Percentiles rank a stretch among this genome's conserved stretches.
Conservation (phyloP, 2,888 invertebrate genomes). For the Rutpela maculata region DNA sequence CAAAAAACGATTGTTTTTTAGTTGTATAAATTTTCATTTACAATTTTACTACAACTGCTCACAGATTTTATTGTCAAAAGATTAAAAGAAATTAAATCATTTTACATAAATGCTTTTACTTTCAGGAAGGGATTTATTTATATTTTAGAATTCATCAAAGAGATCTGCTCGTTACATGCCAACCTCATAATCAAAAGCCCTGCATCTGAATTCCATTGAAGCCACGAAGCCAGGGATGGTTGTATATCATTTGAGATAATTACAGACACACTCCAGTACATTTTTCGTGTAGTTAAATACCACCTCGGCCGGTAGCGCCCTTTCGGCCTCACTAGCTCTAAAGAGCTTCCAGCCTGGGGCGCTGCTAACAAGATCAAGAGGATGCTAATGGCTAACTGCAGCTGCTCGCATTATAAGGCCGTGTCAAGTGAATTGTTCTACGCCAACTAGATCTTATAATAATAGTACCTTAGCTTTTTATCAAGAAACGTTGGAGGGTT, state of each 20-base stretch:
- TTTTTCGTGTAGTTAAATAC: conserved; percentile 45
- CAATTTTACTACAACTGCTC: too few relatives aligned
- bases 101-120: neutral
- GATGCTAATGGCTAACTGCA: conserved; percentile 43
- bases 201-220: conserved; percentile 17
- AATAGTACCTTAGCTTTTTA: conserved; percentile 40
- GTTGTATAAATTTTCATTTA: too few relatives aligned
- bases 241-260: conserved; percentile 43
- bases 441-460: conserved; percentile 39
- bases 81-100: neutral
- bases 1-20: too few relatives aligned
- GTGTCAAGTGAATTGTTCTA: conserved; percentile 40
- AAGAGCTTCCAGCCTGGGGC: conserved; percentile 51
- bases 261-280: conserved; percentile 43
- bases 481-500: conserved; percentile 15
- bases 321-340: conserved; percentile 42
- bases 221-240: conserved; percentile 6
- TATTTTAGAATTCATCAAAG: conserved; percentile 14
- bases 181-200: conserved; percentile 23
- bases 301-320: conserved; percentile 51
- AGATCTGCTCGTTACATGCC: conserved; percentile 8
- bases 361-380: conserved; percentile 55
- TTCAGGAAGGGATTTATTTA: neutral
- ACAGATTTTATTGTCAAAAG: too few relatives aligned
- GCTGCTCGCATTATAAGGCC: conserved; percentile 36